Evolutionary conservation across 1,140 invertebrate genomes (phyloP).

Genomic region (Bactericera cockerelli): DNA sequence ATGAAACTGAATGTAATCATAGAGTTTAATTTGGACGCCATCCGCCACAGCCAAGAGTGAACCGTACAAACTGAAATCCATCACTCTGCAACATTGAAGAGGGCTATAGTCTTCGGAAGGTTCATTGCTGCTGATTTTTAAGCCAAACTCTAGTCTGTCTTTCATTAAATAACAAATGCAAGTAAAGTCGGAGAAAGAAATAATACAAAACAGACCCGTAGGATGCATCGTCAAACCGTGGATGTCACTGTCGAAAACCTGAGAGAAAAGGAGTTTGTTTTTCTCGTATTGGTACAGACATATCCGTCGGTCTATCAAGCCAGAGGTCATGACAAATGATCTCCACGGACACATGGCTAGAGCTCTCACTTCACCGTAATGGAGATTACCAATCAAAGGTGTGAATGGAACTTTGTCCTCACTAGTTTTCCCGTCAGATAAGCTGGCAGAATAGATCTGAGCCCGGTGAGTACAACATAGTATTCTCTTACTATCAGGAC

Average conservation of each 20-base stretch:
- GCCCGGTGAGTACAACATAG: constrained; percentile 41
- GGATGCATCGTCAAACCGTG: constrained; percentile 67
- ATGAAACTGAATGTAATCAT: background rate
- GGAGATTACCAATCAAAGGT: constrained; percentile 52
- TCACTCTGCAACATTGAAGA: background rate
- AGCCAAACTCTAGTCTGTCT: background rate
- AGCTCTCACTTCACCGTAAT: constrained; percentile 61
- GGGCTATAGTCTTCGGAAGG: background rate
- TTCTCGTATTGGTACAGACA: constrained; percentile 82
- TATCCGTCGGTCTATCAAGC: constrained; percentile 59
- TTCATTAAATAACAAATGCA: background rate
- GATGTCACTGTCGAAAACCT: constrained; percentile 66
- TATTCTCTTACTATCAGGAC: constrained; percentile 37
- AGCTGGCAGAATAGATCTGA: constrained; percentile 40
- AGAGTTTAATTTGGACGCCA: background rate
- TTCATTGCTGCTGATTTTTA: background rate
- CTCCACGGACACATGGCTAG: constrained; percentile 76
- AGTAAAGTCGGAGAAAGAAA: background rate
- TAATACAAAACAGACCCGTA: constrained; percentile 27
- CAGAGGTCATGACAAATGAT: constrained; percentile 71
- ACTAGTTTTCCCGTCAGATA: constrained; percentile 32
- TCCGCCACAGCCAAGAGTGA: background rate
- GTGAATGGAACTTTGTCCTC: constrained; percentile 31
- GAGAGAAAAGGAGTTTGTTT: constrained; percentile 54
- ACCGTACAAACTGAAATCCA: background rate